Base-by-base conservation (phyloP, 2,888 invertebrate genomes). In the Camponotus fellah region DNA sequence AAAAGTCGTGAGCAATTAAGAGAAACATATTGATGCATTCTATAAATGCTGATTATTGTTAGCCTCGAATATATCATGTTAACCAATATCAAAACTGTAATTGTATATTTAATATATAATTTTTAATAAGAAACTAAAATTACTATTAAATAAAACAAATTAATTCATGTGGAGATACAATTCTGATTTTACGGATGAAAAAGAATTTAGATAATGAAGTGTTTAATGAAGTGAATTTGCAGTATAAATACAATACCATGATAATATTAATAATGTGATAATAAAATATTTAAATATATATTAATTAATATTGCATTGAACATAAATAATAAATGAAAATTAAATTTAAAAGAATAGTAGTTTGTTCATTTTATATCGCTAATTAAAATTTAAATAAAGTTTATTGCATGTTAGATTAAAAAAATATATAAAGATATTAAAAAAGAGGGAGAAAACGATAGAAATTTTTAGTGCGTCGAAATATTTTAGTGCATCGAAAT, bases 401-500 rank as follows among this genome's bases (percentile, higher is more conserved):
- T 21, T 37, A 8, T 49, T 58, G 5, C 21, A 34, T 72, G 32
- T 17, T n/a, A 32, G 26, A 1, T 32, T 49, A 72, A 72, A 56
- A n/a, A n/a, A 21, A 26, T 26, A 26, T n/a, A 14, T 17, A 6
- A 26, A 43, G 1, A 60, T 43, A 17, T 62, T 62, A 10, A 8
- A 34, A 26, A 26, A 14, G 9, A 37, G n/a, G n/a, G 14, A 56
- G 26, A 12, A 43, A 0, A 26, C 4, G 3, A 58, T 1, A 0
- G 40, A 40, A 43, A 43, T n/a, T 62, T 21, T 14, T 49, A 26
- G 26, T 26, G 26, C 26, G 26, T 26, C 26, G 26, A 26, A 26
- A 26, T 49, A 4, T 40, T n/a, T 43, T 46, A 53, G 64, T 21
- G 37, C 71, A 40, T 68, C 12, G 56, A 74, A 64, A 83, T 68